Conservation (phyloP, 2,797 vertebrate genomes). For the Enteromius trimaculatus region DNA sequence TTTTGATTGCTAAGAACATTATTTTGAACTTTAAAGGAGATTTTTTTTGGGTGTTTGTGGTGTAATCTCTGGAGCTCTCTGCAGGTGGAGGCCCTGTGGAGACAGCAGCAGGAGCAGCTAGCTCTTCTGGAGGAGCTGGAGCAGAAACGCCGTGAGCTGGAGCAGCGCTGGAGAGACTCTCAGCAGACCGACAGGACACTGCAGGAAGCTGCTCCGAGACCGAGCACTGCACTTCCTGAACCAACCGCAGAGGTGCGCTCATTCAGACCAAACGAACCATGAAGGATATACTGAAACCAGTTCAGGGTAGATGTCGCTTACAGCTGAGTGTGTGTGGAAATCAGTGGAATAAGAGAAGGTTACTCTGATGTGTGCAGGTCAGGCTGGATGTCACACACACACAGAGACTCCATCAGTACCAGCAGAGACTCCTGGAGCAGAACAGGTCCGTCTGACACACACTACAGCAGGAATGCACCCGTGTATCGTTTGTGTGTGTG, state of each 20-base stretch:
- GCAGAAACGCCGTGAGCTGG: slow-evolving; percentile 79
- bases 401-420: slow-evolving; percentile 76
- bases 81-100: slow-evolving; percentile 84
- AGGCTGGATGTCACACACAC: slow-evolving; percentile 60
- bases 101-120: slow-evolving; percentile 85
- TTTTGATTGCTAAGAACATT: too few relatives aligned
- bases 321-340: too few relatives aligned
- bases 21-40: too few relatives aligned
- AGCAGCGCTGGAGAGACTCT: slow-evolving; percentile 79
- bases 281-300: too few relatives aligned
- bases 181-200: slow-evolving; percentile 58
- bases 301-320: too few relatives aligned
- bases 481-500: background rate
- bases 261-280: background rate
- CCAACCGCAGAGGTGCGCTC: slow-evolving; percentile 53
- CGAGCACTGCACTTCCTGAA: slow-evolving; percentile 44
- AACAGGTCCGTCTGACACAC: slow-evolving; percentile 70
- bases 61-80: background rate
- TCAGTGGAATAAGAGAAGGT: too few relatives aligned
- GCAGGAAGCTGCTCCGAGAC: slow-evolving; percentile 65
- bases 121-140: slow-evolving; percentile 84
- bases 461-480: background rate
- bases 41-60: too few relatives aligned
- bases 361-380: slow-evolving; percentile 44
- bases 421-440: slow-evolving; percentile 85